These are phyloP conservation scores for Drosophila jambulina DNA, from an alignment of 1,140 invertebrate genomes.

Conservation along the genomic window DNA sequence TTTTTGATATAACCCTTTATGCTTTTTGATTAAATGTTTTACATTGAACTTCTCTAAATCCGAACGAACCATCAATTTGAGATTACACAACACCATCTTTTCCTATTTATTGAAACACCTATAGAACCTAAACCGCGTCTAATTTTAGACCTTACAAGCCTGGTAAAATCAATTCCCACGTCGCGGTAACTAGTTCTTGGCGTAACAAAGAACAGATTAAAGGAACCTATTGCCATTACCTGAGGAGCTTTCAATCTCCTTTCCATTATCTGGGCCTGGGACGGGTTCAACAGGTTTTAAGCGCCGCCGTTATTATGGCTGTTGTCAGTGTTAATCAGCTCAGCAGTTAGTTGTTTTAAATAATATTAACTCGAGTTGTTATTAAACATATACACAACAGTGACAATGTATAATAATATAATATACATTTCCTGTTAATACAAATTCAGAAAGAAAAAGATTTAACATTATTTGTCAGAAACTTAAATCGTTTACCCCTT, in stretches of 20 bases:
- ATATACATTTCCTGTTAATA: background rate
- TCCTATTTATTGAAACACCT: background rate
- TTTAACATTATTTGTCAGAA: background rate
- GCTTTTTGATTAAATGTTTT: background rate
- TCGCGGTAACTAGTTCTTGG: slow-evolving; percentile 5
- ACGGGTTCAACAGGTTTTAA: slow-evolving; percentile 74
- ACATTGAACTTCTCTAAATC: background rate
- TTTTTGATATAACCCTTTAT: no score
- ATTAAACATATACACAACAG: background rate
- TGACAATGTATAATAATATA: background rate
- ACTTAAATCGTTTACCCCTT: background rate
- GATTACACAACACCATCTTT: background rate
- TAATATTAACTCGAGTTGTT: slow-evolving; percentile 15
- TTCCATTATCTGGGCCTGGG: slow-evolving; percentile 25
- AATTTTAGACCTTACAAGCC: background rate
- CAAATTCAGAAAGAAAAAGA: background rate
- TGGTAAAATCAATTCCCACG: background rate
- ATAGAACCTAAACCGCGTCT: background rate
- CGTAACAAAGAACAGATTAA: slow-evolving; percentile 40
- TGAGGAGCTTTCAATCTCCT: slow-evolving; percentile 42
- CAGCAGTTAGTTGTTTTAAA: slow-evolving; percentile 54
- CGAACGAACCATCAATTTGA: background rate
- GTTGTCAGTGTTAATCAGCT: slow-evolving; percentile 31
- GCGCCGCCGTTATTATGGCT: slow-evolving; percentile 28
- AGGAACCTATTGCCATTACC: slow-evolving; percentile 19